Evolutionary conservation across 2,888 invertebrate genomes (phyloP), one percentile per base, ranked within the genome.

Genomic region (Drosophila koepferae): DNA sequence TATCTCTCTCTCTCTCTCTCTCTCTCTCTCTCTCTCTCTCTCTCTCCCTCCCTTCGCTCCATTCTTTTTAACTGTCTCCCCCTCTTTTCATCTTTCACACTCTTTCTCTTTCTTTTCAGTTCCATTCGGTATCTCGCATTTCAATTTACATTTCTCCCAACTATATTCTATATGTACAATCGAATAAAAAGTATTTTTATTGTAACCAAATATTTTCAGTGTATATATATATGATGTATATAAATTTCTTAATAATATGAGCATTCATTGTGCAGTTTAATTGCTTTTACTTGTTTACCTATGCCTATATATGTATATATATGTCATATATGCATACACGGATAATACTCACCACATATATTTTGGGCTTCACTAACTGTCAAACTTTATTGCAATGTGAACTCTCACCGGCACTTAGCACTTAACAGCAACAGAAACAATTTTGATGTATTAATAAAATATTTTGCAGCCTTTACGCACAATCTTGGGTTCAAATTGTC

Each of bases 381-480:
- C 56, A 68, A 63, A 61, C 48, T 59, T 69, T 64, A 62, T 56
- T 46, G 66, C 63, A 74, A 59, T 61, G 60, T 60, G 61, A 74
- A 70, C 64, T 70, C 58, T 62, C 58, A 56, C 60, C 38, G 49
- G 31, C 40, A 40, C 28, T 48, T 31, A 46, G 34, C 20, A 48
- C 31, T 28, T 10, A 64, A 67, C 54, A 43, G 34, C n/a, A 9
- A 28, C n/a, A 23, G n/a, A 49, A 16, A 51, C 2, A 18, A 44
- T 7, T 31, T 31, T n/a, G 12, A 31, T n/a, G 14, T n/a, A n/a
- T 14, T 31, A 8, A 36, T 20, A 4, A 59, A 55, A 55, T 43
- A 12, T 44, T 28, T 10, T 14, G 14, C 18, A 10, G 43, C 18
- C 23, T 34, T 20, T 4, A 28, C n/a, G 20, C 2, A 44, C 51